These are phyloP conservation scores for Trichogramma evanescens DNA, from an alignment of 2,888 invertebrate genomes.

Conservation along the genomic window DNA sequence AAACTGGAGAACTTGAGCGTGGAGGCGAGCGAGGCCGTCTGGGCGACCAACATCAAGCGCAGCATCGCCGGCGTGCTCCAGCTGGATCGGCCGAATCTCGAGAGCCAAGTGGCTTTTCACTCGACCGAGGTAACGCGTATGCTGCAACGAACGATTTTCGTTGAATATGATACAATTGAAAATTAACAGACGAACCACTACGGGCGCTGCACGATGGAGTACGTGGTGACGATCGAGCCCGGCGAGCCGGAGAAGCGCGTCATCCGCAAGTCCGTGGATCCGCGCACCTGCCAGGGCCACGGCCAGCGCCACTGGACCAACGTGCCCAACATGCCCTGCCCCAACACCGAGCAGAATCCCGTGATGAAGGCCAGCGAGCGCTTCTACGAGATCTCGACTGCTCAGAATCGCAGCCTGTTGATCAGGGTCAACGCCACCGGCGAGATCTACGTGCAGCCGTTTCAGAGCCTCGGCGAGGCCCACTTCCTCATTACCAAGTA, in stretches of 20 bases:
- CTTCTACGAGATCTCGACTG: constrained; percentile 35
- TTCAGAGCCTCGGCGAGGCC: constrained; percentile 46
- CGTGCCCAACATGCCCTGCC: constrained; percentile 42
- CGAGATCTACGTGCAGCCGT: constrained; percentile 46
- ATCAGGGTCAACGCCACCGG: constrained; percentile 42
- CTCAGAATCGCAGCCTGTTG: constrained; percentile 33
- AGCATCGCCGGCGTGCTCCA: constrained; percentile 62
- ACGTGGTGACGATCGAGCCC: constrained; percentile 36
- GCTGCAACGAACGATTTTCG: too few relatives aligned
- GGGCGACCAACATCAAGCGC: constrained; percentile 63
- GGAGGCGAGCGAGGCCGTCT: constrained; percentile 50
- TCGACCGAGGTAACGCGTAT: constrained; percentile 35
- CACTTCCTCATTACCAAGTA: constrained; percentile 42
- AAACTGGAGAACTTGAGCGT: constrained; percentile 39
- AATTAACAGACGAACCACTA: constrained; percentile 40
- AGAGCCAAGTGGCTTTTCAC: constrained; percentile 36
- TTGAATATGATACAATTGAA: not conserved
- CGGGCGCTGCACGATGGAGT: constrained; percentile 45
- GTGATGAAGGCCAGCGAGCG: constrained; percentile 46
- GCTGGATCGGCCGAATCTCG: constrained; percentile 47
- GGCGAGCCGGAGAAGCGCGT: constrained; percentile 28
- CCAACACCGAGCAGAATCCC: constrained; percentile 44
- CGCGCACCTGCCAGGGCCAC: constrained; percentile 41
- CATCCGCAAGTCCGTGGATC: constrained; percentile 45
- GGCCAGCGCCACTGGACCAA: constrained; percentile 41